Base-by-base conservation (phyloP, 2,113 vertebrate species). In the Centropristis striata region DNA sequence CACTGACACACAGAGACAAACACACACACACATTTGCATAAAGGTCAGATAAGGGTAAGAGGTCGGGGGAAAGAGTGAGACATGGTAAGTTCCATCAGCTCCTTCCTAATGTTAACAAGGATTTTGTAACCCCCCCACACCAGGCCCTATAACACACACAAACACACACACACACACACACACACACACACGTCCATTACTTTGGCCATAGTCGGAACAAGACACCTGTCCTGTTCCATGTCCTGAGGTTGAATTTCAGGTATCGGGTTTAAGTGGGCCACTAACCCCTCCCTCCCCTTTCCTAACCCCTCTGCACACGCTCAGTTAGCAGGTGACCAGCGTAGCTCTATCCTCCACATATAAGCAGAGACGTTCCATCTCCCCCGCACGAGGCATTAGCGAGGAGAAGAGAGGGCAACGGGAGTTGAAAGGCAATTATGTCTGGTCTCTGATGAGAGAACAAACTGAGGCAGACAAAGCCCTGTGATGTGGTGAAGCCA, bases 401-500 rank as follows among this genome's bases (percentile, higher is more conserved):
- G 49, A 50, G 53, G 37, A 74, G 25, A 64, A 63, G 80, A 70
- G 64, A 86, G 72, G 86, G 42, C 53, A 53, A 75, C 44, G 37
- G 81, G 27, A 76, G 83, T 84, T 90, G 74, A 91, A 89, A 89
- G 83, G 69, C 79, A 82, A 77, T 86, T 85, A 71, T 83, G 84
- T 87, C 74, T 84, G 64, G 63, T 81, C 81, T 89, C 64, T 71
- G 80, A 85, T 85, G 83, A 87, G 80, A 87, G 84, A 88, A 78
- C 71, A 84, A 89, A 89, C 83, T 80, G 7, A 61, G 50, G 63
- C 80, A 90, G 80, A 88, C 85, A 88, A 86, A 91, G 71, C 61
- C 46, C 68, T 89, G 84, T 93, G 91, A 92, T 92, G 92, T 93
- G 91, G 91, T 84, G 73, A 81, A 72, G 87, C 64, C 67, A 81